Evolutionary conservation across 2,113 vertebrate species (phyloP).

Genomic region (Ictidomys tridecemlineatus): DNA sequence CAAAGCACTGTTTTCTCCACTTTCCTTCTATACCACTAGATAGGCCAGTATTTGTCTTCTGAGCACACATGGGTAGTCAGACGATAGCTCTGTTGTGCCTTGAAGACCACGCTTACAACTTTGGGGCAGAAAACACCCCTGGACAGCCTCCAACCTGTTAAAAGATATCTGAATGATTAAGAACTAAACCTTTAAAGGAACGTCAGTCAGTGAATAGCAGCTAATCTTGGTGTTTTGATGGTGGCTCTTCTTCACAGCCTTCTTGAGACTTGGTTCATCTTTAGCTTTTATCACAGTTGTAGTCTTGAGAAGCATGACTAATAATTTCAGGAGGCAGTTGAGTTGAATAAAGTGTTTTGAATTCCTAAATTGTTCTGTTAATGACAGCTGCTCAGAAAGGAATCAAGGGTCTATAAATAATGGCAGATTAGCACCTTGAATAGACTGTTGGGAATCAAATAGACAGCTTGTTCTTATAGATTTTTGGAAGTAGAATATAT

Average conservation of each 20-base stretch:
- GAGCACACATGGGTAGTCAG: background rate
- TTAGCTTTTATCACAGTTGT: conserved; percentile 64
- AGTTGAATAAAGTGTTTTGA: conserved; percentile 78
- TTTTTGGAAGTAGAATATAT: conserved; percentile 58
- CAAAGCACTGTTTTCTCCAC: background rate
- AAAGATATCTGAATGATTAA: background rate
- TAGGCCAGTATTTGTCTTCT: background rate
- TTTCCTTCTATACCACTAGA: background rate
- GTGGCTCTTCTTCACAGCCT: conserved; percentile 38
- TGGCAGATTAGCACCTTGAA: conserved; percentile 72
- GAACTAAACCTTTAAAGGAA: background rate
- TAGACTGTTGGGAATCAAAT: conserved; percentile 72
- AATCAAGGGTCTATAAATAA: conserved; percentile 78
- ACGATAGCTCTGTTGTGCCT: background rate
- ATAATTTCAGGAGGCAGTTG: conserved; percentile 70
- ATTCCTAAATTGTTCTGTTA: conserved; percentile 75
- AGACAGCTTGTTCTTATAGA: conserved; percentile 77
- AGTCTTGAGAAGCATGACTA: conserved; percentile 70
- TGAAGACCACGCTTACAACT: background rate
- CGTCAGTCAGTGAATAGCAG: background rate
- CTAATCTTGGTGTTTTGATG: conserved; percentile 18
- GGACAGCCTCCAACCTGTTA: background rate
- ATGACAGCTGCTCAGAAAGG: conserved; percentile 76
- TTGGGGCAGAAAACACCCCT: background rate
- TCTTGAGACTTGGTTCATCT: conserved; percentile 56